A percentile compares a stretch with the other conserved stretches of the same genome.
Conservation (phyloP, 2,113 vertebrate genomes). For the Toxotes chatareus region DNA sequence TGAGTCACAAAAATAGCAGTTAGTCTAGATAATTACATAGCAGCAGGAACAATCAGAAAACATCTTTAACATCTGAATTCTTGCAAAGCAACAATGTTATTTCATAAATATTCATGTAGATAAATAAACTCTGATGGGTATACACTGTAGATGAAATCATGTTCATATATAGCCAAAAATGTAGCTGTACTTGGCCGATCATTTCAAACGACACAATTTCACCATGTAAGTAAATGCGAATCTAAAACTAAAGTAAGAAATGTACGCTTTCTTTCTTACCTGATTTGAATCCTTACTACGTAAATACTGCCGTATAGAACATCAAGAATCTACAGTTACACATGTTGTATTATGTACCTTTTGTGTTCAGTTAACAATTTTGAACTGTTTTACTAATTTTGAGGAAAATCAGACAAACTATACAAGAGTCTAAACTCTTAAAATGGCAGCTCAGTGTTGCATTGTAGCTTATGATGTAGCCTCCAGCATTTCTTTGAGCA, state of each 20-base stretch:
- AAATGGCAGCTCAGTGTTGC: background rate
- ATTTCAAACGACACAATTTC: slow-evolving; percentile 66
- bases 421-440: slow-evolving; percentile 26
- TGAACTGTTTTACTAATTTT: slow-evolving; percentile 14
- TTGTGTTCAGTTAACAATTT: slow-evolving; percentile 26
- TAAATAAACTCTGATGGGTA: slow-evolving; percentile 72
- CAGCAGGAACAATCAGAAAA: slow-evolving; percentile 82
- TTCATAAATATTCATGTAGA: slow-evolving; percentile 76
- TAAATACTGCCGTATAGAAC: slow-evolving; percentile 60
- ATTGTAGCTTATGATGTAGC: slow-evolving; percentile 9
- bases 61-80: slow-evolving; percentile 63
- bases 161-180: slow-evolving; percentile 53
- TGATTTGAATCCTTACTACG: slow-evolving; percentile 25
- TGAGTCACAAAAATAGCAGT: slow-evolving; percentile 76
- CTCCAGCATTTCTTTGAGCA: slow-evolving; percentile 29
- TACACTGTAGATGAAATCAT: slow-evolving; percentile 50
- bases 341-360: slow-evolving; percentile 32
- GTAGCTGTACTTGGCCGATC: slow-evolving; percentile 45
- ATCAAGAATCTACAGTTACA: slow-evolving; percentile 50
- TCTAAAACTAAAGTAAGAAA: slow-evolving; percentile 54
- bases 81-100: slow-evolving; percentile 67
- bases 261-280: slow-evolving; percentile 33
- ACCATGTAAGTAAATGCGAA: slow-evolving; percentile 58
- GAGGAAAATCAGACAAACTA: slow-evolving; percentile 38
- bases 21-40: slow-evolving; percentile 80